phyloP scores from a whole-genome alignment of 2,888 invertebrate species.

The Dryobotodes eremita region DNA sequence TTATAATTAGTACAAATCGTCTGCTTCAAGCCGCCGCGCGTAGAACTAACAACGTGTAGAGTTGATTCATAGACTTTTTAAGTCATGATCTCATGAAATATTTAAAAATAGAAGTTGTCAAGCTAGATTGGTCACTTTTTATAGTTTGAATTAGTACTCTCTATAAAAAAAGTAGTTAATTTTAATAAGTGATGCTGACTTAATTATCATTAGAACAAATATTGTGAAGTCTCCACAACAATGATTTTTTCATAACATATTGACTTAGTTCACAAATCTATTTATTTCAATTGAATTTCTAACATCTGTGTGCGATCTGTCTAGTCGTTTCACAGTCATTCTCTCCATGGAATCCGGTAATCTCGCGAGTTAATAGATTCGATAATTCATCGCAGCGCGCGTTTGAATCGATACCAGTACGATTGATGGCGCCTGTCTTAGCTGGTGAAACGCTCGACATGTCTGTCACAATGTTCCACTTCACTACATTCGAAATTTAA shows the following conservation, averaged over 20 bases:
- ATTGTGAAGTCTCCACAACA: background rate
- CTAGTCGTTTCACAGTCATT: conserved; percentile 68
- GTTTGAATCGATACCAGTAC: conserved; percentile 82
- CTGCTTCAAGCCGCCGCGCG: conserved; percentile 74
- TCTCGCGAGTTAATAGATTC: conserved; percentile 89
- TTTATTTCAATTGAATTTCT: background rate
- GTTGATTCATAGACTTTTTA: conserved; percentile 25
- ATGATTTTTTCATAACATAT: background rate
- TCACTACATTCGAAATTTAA: conserved; percentile 64
- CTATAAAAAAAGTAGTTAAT: background rate
- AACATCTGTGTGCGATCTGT: conserved; percentile 49
- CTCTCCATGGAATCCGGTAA: conserved; percentile 84
- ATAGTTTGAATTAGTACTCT: background rate
- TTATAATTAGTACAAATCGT: conserved; percentile 90
- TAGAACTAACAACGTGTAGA: conserved; percentile 78
- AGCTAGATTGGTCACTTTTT: background rate
- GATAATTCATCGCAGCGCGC: conserved; percentile 88
- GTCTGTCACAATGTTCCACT: conserved; percentile 68
- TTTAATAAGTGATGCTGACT: background rate
- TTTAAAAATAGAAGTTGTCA: conserved; percentile 1
- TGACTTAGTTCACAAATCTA: too few relatives aligned
- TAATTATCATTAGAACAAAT: background rate
- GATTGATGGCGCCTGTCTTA: conserved; percentile 82
- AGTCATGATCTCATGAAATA: conserved; percentile 7
- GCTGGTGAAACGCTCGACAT: conserved; percentile 68